Evolutionary conservation across 2,888 invertebrate species (phyloP), one percentile per base, ranked within the genome.

Genomic region (Fragum fragum): DNA sequence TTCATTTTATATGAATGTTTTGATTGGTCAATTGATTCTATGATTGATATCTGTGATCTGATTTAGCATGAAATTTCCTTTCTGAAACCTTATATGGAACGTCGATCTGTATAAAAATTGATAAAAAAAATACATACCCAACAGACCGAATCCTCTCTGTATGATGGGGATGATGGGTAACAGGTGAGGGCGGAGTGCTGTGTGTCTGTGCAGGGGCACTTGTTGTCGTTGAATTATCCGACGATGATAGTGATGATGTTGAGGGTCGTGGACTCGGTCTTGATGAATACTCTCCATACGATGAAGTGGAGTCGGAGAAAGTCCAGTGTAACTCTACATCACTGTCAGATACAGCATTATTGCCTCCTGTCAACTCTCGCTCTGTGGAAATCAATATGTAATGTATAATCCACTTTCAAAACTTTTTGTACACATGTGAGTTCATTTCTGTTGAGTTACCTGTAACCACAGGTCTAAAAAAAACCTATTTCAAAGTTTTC

Each of bases 281-380:
- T 16, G 90, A 86, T 11, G 90, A 89, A 73, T 85, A 88, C 26
- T 89, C 88, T 36, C 84, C 87, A 72, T 87, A 89, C 59, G 89
- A 92, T 11, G 91, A 92, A 21, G 91, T 92, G 92, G 96, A 91
- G 42, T 88, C 90, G 32, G 91, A 84, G 68, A 89, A 98, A 95
- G 98, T 98, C 98, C 98, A 99, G 95, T 97, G 98, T 89, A 99
- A 95, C 87, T 96, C 96, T 92, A 97, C 95, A 91, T 95, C 96
- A 93, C 76, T 94, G 73, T 90, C 93, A 87, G 78, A 79, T 0
- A 82, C 81, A 18, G 87, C 85, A 61, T 84, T 77, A 47, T 96
- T 95, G 78, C 96, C 96, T 69, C 96, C 96, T 63, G 95, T 95
- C 85, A 96, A 94, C 83, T 96, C 95, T 63, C 96, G 96, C 91